Evolutionary conservation across 2,888 invertebrate genomes (phyloP).

Genomic region (Phengaris alcon): DNA sequence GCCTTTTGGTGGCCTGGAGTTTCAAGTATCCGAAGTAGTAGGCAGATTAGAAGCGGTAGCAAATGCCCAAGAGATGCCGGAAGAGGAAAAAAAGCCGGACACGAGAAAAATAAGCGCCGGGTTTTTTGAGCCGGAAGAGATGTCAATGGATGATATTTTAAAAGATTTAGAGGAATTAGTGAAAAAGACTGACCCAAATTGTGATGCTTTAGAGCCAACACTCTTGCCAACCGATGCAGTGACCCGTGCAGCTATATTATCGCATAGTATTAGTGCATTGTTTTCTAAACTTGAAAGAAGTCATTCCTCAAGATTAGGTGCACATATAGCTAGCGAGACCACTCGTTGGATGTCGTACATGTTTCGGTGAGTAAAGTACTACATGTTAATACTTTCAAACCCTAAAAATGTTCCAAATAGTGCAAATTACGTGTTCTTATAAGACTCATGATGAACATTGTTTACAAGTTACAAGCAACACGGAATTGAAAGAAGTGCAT

Average conservation of each 20-base stretch:
- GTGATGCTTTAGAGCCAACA: conserved; percentile 81
- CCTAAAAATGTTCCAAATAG: not conserved
- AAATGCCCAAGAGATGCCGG: conserved; percentile 63
- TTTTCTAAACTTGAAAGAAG: conserved; percentile 89
- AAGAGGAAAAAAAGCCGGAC: conserved; percentile 64
- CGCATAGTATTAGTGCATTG: conserved; percentile 93
- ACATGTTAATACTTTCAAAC: not conserved
- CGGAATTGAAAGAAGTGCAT: not conserved
- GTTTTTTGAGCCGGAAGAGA: conserved; percentile 77
- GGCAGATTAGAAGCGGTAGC: conserved; percentile 84
- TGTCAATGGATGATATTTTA: conserved; percentile 81
- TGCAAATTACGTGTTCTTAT: not conserved
- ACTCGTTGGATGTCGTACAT: conserved; percentile 92
- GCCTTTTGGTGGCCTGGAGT: conserved; percentile 82
- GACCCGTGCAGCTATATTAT: conserved; percentile 82
- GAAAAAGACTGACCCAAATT: conserved; percentile 80
- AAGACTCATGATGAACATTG: not conserved
- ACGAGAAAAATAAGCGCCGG: conserved; percentile 73
- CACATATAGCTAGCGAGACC: conserved; percentile 90
- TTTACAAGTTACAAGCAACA: not conserved
- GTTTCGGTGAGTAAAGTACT: conserved; percentile 81
- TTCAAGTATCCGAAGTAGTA: conserved; percentile 86
- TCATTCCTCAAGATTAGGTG: conserved; percentile 88
- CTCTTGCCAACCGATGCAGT: conserved; percentile 82
- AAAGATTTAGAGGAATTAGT: conserved; percentile 80